Evolutionary conservation across 2,113 vertebrate genomes (phyloP), one percentile per base, ranked within the genome.

Genomic region (Puffinus mauretanicus): DNA sequence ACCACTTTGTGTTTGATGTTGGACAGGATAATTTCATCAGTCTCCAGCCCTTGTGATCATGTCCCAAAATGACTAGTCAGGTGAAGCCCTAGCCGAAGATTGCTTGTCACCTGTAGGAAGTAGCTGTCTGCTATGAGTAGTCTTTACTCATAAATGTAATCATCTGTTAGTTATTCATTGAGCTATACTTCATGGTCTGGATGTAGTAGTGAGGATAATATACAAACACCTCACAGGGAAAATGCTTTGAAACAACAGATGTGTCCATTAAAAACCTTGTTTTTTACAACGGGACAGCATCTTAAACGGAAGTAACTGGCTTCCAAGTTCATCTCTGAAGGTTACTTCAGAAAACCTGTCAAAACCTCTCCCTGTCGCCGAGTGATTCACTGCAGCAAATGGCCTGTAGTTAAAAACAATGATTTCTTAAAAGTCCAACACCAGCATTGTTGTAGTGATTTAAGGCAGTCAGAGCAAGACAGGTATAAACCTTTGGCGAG

Each of bases 21-120:
- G 98, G 98, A 99, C 98, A 99, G 98, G 98, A 98, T 98, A 98
- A 99, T 99, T 99, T 99, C 98, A 98, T 98, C 98, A 98, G 98
- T 98, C 98, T 98, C 97, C 98, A 97, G 97, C 98, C 98, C 98
- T 98, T 99, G 98, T 99, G 98, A 99, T 99, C 98, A 99, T 97
- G 97, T 98, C 98, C 97, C 97, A 98, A 98, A 99, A 99, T 99
- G 98, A 99, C 98, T 99, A 98, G 98, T 98, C 98, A 98, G 98
- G 98, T 99, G 98, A 99, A 98, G 98, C 98, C 97, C 98, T 52
- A 94, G 97, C 84, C 38, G 98, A 98, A 98, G 97, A 98, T 98
- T 98, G 98, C 98, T 98, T 98, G 98, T 99, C 98, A 98, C 98
- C 98, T 98, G 98, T 98, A 99, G 99, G 99, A 99, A 99, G 98